Conservation (phyloP, 2,888 invertebrate species). For the Chrysomela aeneicollis region DNA sequence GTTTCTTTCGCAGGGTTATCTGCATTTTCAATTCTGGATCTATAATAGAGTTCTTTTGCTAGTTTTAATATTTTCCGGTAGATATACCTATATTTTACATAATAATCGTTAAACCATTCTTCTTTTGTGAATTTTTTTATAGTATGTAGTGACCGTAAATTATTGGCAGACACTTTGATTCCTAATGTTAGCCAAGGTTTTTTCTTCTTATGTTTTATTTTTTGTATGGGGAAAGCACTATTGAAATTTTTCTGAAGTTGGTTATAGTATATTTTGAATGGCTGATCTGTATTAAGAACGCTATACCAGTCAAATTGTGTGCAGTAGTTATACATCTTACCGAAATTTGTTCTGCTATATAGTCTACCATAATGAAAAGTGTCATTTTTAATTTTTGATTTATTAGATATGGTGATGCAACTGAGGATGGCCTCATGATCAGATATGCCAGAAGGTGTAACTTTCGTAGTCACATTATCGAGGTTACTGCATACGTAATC, state of each 20-base stretch:
- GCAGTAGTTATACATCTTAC: not conserved
- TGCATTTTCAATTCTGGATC: not conserved
- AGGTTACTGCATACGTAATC: too few relatives aligned
- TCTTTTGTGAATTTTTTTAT: not conserved
- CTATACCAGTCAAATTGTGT: not conserved
- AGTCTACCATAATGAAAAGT: not conserved
- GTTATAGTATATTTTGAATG: not conserved
- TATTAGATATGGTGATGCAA: not conserved
- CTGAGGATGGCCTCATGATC: too few relatives aligned
- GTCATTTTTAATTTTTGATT: not conserved
- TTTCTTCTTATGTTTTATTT: too few relatives aligned
- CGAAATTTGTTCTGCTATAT: not conserved
- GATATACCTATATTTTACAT: not conserved
- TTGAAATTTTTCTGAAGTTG: too few relatives aligned
- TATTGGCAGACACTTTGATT: not conserved
- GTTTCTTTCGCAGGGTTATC: not conserved
- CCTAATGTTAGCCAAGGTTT: not conserved
- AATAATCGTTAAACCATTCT: not conserved
- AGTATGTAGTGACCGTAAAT: not conserved
- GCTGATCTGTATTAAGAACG: not conserved
- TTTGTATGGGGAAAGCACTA: too few relatives aligned
- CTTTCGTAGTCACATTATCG: not conserved
- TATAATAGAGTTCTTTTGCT: not conserved
- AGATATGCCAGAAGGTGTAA: not conserved
- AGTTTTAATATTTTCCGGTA: not conserved